phyloP scores from a whole-genome alignment of 1,140 invertebrate genomes.

The Leptestheria dahalacensis region DNA sequence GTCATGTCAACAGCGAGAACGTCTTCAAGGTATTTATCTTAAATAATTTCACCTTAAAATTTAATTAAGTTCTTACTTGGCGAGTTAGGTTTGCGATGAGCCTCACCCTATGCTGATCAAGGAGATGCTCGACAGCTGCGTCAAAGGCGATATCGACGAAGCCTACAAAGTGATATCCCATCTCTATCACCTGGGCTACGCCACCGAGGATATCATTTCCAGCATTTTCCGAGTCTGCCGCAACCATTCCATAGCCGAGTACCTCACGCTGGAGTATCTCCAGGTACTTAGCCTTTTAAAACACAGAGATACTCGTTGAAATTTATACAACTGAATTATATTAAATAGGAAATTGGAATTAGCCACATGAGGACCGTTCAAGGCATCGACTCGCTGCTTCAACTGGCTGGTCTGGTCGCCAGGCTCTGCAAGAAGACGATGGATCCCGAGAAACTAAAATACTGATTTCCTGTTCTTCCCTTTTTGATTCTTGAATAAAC shows the following conservation, averaged over 20 bases:
- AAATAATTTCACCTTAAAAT: neutral
- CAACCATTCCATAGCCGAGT: conserved; percentile 62
- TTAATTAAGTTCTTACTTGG: too few species aligned
- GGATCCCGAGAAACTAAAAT: conserved; percentile 1
- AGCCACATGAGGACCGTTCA: conserved; percentile 82
- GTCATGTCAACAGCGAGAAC: conserved; percentile 77
- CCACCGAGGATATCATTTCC: conserved; percentile 86
- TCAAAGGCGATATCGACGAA: conserved; percentile 62
- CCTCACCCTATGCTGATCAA: conserved; percentile 89
- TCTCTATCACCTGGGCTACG: conserved; percentile 85
- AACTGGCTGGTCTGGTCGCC: conserved; percentile 75
- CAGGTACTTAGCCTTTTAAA: conserved; percentile 39
- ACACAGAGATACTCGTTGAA: neutral
- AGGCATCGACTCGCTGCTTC: conserved; percentile 71
- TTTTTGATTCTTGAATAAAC: too few species aligned
- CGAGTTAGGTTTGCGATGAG: conserved; percentile 89
- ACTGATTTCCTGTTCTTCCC: neutral
- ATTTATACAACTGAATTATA: conserved; percentile 18
- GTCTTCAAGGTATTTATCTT: conserved; percentile 69
- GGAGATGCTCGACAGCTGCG: conserved; percentile 79
- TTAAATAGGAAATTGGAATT: conserved; percentile 82
- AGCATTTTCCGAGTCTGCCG: conserved; percentile 91
- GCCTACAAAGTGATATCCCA: conserved; percentile 77
- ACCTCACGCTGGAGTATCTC: conserved; percentile 70
- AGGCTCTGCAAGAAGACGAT: conserved; percentile 44